A percentile compares a stretch with the other conserved stretches of the same genome.
These are phyloP conservation scores for Sitodiplosis mosellana DNA, from an alignment of 1,140 invertebrate genomes.

Conservation along the genomic window DNA sequence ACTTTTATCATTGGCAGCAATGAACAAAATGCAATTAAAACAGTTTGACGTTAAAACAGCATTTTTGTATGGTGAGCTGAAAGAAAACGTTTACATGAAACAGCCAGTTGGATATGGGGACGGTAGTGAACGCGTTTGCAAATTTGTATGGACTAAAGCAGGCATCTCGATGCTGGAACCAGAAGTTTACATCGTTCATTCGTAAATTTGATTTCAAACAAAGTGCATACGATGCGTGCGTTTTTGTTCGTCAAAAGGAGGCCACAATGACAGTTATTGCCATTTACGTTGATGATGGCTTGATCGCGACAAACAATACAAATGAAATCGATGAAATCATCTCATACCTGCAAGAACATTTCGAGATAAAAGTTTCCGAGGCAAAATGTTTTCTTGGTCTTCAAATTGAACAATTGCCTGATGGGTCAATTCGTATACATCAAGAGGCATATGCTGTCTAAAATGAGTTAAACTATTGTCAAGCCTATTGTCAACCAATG, in stretches of 20 bases:
- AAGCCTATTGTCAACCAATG: too few species aligned
- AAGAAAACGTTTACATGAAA: too few species aligned
- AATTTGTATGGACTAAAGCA: constrained; percentile 25
- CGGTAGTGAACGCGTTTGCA: constrained; percentile 8
- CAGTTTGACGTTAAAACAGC: constrained; percentile 22
- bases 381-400: constrained; percentile 15
- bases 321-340: constrained; percentile 11
- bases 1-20: background rate
- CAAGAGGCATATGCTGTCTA: constrained; percentile 19
- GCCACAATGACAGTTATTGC: constrained; percentile 7
- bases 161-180: constrained; percentile 21
- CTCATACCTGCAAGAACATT: constrained; percentile 9
- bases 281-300: constrained; percentile 30
- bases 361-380: constrained; percentile 11
- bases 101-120: constrained; percentile 14
- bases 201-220: constrained; percentile 17
- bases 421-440: constrained; percentile 13
- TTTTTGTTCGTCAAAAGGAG: constrained; percentile 12
- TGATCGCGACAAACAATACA: constrained; percentile 11
- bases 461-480: too few species aligned
- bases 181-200: constrained; percentile 12
- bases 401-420: constrained; percentile 10
- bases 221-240: constrained; percentile 18
- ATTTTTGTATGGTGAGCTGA: constrained; percentile 22
- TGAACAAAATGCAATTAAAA: background rate